A percentile compares a stretch with the other conserved stretches of the same genome.
These are phyloP conservation scores for Takifugu flavidus DNA, from an alignment of 2,113 vertebrate species.

Conservation along the genomic window DNA sequence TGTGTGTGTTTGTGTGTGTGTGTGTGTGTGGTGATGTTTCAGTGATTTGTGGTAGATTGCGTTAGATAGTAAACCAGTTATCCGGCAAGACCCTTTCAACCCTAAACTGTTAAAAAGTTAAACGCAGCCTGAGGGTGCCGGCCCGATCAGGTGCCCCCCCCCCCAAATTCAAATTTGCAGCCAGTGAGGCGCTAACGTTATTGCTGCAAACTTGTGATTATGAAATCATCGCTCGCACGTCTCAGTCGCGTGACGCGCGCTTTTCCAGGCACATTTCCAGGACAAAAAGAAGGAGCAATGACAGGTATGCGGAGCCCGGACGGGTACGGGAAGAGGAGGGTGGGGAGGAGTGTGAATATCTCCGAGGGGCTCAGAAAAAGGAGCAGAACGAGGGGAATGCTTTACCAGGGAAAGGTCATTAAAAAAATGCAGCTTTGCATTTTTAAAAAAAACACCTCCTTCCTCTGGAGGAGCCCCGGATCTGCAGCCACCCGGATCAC, in stretches of 20 bases:
- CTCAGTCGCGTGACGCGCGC: too few species aligned
- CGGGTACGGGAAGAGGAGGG: slow-evolving; percentile 7
- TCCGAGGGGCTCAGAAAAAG: neutral
- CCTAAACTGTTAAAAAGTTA: too few species aligned
- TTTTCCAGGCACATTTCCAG: neutral
- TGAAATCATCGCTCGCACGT: too few species aligned
- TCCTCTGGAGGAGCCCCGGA: slow-evolving; percentile 18
- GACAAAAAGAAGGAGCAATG: slow-evolving; percentile 26
- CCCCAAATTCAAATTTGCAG: too few species aligned
- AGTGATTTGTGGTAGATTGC: slow-evolving; percentile 52
- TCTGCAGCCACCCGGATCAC: too few species aligned
- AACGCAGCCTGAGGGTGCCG: too few species aligned
- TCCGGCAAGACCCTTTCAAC: too few species aligned
- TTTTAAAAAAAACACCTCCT: slow-evolving; percentile 38
- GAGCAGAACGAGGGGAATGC: neutral
- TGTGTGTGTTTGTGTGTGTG: slow-evolving; percentile 13
- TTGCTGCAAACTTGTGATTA: too few species aligned
- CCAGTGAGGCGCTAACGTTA: too few species aligned
- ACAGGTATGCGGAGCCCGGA: slow-evolving; percentile 37
- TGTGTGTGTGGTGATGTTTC: slow-evolving; percentile 39
- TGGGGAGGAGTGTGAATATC: slow-evolving; percentile 25
- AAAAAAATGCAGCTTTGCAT: slow-evolving; percentile 53
- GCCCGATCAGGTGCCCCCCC: too few species aligned
- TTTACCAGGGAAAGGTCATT: slow-evolving; percentile 50
- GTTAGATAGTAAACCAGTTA: neutral